A percentile compares a stretch with the other conserved stretches of the same genome.
Evolutionary conservation across 2,797 vertebrate species (phyloP).

Genomic region (Toxotes lorentzi): DNA sequence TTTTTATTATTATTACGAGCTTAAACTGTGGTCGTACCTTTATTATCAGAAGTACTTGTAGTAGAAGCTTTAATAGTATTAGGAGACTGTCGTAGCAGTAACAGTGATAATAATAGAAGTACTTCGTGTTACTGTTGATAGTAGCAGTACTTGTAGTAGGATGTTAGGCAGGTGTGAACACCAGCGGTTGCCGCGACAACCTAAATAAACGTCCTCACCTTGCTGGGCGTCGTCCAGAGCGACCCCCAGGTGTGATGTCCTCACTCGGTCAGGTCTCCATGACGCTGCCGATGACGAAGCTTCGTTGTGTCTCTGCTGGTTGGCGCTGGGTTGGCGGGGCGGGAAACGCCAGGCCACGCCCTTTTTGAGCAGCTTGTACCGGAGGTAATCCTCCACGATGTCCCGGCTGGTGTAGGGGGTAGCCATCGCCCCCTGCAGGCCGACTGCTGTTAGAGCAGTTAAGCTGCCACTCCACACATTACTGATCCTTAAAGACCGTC

Average conservation of each 20-base stretch:
- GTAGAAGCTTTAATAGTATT: too few species aligned
- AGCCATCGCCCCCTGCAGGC: conserved; percentile 49
- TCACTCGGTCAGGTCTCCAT: background rate
- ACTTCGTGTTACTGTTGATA: too few species aligned
- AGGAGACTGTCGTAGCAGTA: background rate
- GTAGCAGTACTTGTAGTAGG: background rate
- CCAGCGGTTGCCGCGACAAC: background rate
- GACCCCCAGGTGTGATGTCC: background rate
- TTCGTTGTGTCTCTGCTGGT: rapidly evolving
- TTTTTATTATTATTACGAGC: background rate
- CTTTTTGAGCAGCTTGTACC: conserved; percentile 89
- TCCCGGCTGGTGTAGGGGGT: conserved; percentile 86
- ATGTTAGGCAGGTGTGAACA: too few species aligned
- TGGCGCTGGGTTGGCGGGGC: background rate
- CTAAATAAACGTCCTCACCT: background rate
- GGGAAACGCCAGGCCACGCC: conserved; percentile 89
- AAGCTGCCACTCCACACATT: background rate
- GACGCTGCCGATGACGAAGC: rapidly evolving
- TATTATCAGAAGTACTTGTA: background rate
- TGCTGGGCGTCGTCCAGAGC: rapidly evolving
- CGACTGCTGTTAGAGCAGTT: background rate
- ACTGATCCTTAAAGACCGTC: background rate
- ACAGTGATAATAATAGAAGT: too few species aligned
- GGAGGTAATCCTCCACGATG: conserved; percentile 91
- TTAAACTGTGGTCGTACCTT: too few species aligned